Base-by-base conservation (phyloP, 2,888 invertebrate species). In the Epiblema foenella region DNA sequence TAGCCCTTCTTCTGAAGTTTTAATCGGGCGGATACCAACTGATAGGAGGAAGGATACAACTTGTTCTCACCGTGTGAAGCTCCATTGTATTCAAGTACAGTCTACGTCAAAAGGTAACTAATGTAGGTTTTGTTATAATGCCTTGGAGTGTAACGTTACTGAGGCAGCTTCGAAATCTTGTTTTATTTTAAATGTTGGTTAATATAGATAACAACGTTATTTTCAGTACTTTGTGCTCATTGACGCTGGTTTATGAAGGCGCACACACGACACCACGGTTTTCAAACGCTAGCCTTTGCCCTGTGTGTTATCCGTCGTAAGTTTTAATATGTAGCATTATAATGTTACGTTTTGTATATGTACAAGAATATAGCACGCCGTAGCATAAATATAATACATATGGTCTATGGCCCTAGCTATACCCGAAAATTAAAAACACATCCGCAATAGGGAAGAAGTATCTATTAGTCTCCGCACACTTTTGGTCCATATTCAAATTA, bases 41-140 rank as follows among this genome's bases (percentile, higher is more conserved):
- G 70, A 70, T 70, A 70, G 66, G 54, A 62, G 51, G 69, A 56
- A 70, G 65, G 65, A 70, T 70, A 59, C 70, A 65, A 59, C 70
- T 65, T 70, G 65, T 70, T 70, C 59, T 66, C 59, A 66, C 59
- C 59, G 24, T 64, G 63, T 42, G 70, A 60, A 66, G 69, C 54
- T 33, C 52, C 65, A 70, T 70, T 70, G 65, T 70, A 49, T 70
- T 60, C 54, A 54, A 7, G 59, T 60, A 70, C 37, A 62, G 54
- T 54, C 68, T 29, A 54, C 39, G 54, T 42, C 56, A 42, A 24
- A 65, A 65, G 56, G 56, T 57, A 65, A 65, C 56, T 42, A 56
- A 57, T 56, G 42, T 65, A 46, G 42, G 42, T 56, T 56, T 65
- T 65, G 56, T 56, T 65, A 37, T 15, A 15, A 64, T 54, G 63